These are phyloP conservation scores for Panagrolaimus sp. DNA, from an alignment of 1,140 invertebrate species.

Conservation along the genomic window DNA sequence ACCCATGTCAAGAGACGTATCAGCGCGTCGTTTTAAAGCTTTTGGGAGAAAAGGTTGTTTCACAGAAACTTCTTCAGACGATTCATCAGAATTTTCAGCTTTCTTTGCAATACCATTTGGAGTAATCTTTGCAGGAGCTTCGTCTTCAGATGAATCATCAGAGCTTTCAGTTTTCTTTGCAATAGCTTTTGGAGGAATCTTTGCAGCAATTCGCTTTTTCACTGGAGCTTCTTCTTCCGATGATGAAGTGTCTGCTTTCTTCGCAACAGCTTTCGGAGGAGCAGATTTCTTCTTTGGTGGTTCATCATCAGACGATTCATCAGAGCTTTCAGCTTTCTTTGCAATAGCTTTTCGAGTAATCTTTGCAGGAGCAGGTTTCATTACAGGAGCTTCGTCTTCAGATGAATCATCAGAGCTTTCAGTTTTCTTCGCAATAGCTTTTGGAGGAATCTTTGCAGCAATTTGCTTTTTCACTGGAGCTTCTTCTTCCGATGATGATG, in stretches of 20 bases:
- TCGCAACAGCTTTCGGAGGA: too few species aligned
- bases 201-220: conserved; percentile 23
- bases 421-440: neutral
- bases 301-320: neutral
- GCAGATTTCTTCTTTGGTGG: too few species aligned
- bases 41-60: neutral
- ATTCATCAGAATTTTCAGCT: neutral
- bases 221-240: conserved; percentile 20
- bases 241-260: neutral
- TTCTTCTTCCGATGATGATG: conserved; percentile 22
- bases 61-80: conserved; percentile 5
- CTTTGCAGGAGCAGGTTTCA: neutral
- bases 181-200: neutral
- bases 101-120: neutral
- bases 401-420: conserved; percentile 17
- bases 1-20: neutral
- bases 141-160: conserved; percentile 14
- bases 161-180: conserved; percentile 1
- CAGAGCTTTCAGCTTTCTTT: neutral
- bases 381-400: conserved; percentile 20
- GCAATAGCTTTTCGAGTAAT: neutral
- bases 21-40: neutral
- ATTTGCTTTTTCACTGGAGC: conserved; percentile 6
- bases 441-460: neutral
- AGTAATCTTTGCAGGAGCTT: neutral